Conservation (phyloP, 2,113 vertebrate genomes). For the Zosterops japonicus region DNA sequence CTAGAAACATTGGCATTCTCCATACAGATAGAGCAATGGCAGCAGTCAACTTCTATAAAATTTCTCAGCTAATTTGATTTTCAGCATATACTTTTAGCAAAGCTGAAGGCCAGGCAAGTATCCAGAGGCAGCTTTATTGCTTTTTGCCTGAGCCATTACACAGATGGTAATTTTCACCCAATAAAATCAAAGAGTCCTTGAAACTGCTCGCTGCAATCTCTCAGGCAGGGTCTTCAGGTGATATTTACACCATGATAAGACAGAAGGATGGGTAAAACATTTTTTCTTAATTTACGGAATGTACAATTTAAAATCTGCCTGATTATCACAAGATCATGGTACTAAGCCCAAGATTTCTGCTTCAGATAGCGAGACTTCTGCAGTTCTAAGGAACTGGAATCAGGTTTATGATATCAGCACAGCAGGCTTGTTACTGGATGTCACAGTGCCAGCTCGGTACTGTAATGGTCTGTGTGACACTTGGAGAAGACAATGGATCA, state of each 20-base stretch:
- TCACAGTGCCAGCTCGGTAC: neutral
- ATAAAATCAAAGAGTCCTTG: neutral
- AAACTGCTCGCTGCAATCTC: neutral
- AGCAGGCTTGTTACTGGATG: neutral
- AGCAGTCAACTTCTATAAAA: neutral
- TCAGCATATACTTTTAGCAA: neutral
- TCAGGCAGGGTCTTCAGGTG: neutral
- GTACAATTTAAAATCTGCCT: neutral
- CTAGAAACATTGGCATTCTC: neutral
- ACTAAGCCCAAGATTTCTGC: neutral
- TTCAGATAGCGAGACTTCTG: neutral
- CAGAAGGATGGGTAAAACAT: neutral
- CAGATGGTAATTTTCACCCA: neutral
- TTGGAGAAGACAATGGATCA: neutral
- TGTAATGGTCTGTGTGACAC: neutral
- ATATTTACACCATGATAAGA: neutral
- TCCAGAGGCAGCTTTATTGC: neutral
- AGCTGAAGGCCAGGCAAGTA: neutral
- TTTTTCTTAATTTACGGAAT: neutral
- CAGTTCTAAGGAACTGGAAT: neutral
- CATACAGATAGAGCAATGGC: neutral
- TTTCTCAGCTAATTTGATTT: neutral
- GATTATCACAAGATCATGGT: neutral
- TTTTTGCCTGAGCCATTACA: neutral
- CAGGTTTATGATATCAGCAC: neutral